Conservation (phyloP, 1,140 invertebrate genomes). For the Drosophila takahashii region DNA sequence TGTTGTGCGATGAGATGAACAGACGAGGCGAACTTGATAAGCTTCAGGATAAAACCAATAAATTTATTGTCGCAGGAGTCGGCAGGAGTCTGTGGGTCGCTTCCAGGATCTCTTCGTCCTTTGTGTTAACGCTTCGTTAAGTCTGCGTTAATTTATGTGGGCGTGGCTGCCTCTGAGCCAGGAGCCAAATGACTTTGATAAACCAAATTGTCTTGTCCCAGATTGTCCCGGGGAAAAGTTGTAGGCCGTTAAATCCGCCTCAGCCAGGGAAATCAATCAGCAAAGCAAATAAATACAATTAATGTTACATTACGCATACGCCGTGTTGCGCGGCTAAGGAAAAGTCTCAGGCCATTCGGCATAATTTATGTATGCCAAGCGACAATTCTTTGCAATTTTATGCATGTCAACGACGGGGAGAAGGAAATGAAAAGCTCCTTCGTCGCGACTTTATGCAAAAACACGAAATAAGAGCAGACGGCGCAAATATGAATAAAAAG, state of each 20-base stretch:
- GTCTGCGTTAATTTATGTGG: constrained; percentile 76
- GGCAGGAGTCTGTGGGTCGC: constrained; percentile 19
- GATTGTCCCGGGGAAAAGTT: constrained; percentile 33
- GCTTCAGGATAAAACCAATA: constrained; percentile 75
- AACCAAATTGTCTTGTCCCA: constrained; percentile 69
- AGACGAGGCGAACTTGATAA: constrained; percentile 61
- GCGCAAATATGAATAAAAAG: constrained; percentile 59
- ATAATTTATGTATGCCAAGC: constrained; percentile 60
- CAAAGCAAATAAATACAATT: constrained; percentile 81
- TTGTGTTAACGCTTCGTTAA: constrained; percentile 73
- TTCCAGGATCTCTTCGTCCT: constrained; percentile 32
- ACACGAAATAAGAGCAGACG: constrained; percentile 13
- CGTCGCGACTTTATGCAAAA: constrained; percentile 41
- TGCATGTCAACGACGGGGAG: constrained; percentile 59
- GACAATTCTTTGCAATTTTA: constrained; percentile 67
- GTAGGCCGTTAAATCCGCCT: constrained; percentile 29
- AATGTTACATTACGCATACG: constrained; percentile 78
- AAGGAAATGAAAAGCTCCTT: neutral
- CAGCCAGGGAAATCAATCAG: constrained; percentile 66
- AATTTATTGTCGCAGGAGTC: constrained; percentile 71
- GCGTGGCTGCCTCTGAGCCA: constrained; percentile 55
- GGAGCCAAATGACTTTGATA: constrained; percentile 74
- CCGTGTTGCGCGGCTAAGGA: constrained; percentile 33
- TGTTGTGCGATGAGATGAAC: constrained; percentile 39
- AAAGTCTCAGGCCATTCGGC: constrained; percentile 1